Evolutionary conservation across 2,113 vertebrate genomes (phyloP).

Genomic region (Archilochus colubris): DNA sequence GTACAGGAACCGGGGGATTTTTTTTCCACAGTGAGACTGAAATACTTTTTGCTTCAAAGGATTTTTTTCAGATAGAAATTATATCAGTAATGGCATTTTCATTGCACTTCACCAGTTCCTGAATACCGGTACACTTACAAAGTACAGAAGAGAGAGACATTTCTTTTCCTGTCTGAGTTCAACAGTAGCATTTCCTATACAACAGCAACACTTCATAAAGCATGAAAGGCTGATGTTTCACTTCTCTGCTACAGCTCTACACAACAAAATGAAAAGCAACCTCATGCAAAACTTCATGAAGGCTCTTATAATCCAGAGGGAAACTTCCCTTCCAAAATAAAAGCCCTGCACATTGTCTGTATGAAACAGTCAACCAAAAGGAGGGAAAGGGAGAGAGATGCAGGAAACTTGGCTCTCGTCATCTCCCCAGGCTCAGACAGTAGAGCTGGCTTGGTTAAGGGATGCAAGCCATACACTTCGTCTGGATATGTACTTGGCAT

Average conservation of each 20-base stretch:
- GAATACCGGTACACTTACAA: background rate
- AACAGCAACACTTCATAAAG: background rate
- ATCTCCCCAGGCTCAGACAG: background rate
- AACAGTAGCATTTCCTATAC: background rate
- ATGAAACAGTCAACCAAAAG: background rate
- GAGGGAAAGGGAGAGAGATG: background rate
- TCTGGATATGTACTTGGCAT: background rate
- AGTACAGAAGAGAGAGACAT: background rate
- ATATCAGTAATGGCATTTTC: background rate
- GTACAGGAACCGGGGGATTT: background rate
- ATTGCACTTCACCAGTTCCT: background rate
- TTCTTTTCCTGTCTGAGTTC: background rate
- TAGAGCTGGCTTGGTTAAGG: background rate
- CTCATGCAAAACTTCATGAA: background rate
- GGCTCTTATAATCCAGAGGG: background rate
- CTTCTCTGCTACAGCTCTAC: background rate
- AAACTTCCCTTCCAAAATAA: background rate
- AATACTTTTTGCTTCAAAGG: background rate
- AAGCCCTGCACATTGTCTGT: background rate
- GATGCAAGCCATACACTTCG: background rate
- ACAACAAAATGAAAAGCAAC: background rate
- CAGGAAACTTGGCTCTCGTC: background rate
- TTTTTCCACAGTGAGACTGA: background rate
- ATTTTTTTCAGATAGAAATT: background rate
- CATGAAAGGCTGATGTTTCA: background rate